These are phyloP conservation scores for Oryzias dopingdopingensis DNA, from an alignment of 2,797 vertebrate species.

Conservation along the genomic window DNA sequence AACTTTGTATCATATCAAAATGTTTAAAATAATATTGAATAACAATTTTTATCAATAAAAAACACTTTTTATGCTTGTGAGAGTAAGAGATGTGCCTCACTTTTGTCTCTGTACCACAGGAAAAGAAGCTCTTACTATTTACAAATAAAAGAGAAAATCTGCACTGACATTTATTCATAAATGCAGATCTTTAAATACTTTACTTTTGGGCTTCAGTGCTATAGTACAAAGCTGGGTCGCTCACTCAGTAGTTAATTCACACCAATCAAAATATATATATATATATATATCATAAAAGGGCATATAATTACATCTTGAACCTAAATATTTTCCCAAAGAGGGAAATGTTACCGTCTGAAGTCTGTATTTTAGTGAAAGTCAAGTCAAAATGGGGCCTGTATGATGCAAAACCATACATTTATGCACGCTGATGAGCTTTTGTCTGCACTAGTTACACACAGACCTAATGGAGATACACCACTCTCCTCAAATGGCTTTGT, in stretches of 20 bases:
- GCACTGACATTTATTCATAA: slow-evolving; percentile 82
- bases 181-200: slow-evolving; percentile 86
- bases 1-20: too few relatives aligned
- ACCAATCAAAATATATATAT: slow-evolving; percentile 63
- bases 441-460: slow-evolving; percentile 4
- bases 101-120: slow-evolving; percentile 88
- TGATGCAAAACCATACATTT: neutral
- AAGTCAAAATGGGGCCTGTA: neutral
- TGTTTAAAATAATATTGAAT: too few relatives aligned
- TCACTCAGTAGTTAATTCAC: slow-evolving; percentile 96
- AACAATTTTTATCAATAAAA: too few relatives aligned
- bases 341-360: slow-evolving; percentile 39
- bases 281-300: slow-evolving; percentile 54
- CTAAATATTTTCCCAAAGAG: slow-evolving; percentile 49
- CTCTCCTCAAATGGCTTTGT: too few relatives aligned
- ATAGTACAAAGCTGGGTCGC: slow-evolving; percentile 82
- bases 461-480: neutral
- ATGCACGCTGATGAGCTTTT: neutral
- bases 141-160: slow-evolving; percentile 73
- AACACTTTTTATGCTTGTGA: slow-evolving; percentile 60
- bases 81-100: slow-evolving; percentile 82
- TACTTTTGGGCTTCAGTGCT: slow-evolving; percentile 86
- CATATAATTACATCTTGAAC: slow-evolving; percentile 40
- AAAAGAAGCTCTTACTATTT: slow-evolving; percentile 87
- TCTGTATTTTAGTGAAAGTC: slow-evolving; percentile 11